Evolutionary conservation across 2,888 invertebrate genomes (phyloP), one percentile per base, ranked within the genome.

Genomic region (Beris morrisii): DNA sequence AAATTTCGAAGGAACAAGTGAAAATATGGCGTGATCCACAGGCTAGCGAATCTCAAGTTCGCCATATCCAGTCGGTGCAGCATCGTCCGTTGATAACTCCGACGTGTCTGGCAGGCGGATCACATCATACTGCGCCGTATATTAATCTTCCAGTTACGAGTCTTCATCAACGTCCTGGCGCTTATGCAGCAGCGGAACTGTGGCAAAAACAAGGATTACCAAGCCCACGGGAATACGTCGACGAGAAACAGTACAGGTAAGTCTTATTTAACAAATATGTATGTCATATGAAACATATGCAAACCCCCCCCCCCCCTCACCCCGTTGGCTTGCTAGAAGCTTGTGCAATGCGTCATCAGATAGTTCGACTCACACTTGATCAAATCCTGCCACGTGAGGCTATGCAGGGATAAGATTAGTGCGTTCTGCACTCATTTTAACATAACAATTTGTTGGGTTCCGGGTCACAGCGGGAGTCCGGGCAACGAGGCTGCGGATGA

Each of bases 11-110:
- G 48, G 66, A 66, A 48, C 53, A 46, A 30, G 66, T 66, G 12
- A 66, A 61, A 55, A 48, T 66, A 11, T 66, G 66, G 66, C 59
- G 66, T 48, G 66, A 66, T 54, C 59, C 66, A n/a, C 66, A 66
- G 44, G 66, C 66, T 9, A 66, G 59, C 44, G 66, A 66, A 61
- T 66, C 66, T 46, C 50, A 55, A 61, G 48, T 66, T 59, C 59
- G 66, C 31, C 66, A 66, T 46, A 61, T 66, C 13, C 66, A 66
- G 30, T 66, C 66, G 46, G 32, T 59, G 30, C 66, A 66, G 30
- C 66, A 66, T 59, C 66, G 61, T 28, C 65, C 65, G 1, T 50
- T 66, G 7, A 32, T 61, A 13, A 61, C 61, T 1, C 50, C 61
- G 12, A 61, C 61, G 12, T 57, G 57, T n/a, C 12, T 57, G 57